Evolutionary conservation across 1,140 invertebrate species (phyloP).

Genomic region (Panagrolaimus sp.): DNA sequence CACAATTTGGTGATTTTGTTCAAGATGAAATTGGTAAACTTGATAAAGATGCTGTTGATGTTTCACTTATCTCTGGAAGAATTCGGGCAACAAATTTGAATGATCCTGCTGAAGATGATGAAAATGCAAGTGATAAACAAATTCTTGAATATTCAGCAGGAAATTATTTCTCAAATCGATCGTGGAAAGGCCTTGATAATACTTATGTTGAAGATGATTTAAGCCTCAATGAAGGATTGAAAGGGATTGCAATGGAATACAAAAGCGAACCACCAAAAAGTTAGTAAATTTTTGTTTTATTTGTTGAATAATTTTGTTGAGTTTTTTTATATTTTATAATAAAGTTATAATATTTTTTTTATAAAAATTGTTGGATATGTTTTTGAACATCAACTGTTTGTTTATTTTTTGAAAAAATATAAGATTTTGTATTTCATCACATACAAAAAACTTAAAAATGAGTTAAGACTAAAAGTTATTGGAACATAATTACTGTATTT

Average conservation of each 20-base stretch:
- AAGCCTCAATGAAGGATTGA: slow-evolving; percentile 34
- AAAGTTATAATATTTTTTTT: no score
- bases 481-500: no score
- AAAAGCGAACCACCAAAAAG: slow-evolving; percentile 13
- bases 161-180: slow-evolving; percentile 42
- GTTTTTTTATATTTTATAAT: no score
- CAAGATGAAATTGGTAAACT: slow-evolving; percentile 20
- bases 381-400: no score
- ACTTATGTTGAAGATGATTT: slow-evolving; percentile 13
- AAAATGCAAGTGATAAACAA: slow-evolving; percentile 21
- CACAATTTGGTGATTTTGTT: slow-evolving; percentile 36
- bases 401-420: no score
- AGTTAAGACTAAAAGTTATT: no score
- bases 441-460: no score
- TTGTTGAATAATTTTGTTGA: no score
- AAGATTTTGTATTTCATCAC: no score
- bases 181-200: slow-evolving; percentile 48
- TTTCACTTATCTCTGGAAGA: slow-evolving; percentile 35
- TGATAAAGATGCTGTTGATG: slow-evolving; percentile 29
- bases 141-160: slow-evolving; percentile 40
- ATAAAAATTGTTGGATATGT: no score
- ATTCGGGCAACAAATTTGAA: slow-evolving; percentile 22
- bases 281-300: no score
- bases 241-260: slow-evolving; percentile 34
- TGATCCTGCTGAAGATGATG: not conserved